Conservation (phyloP, 53 echinoderm and acorn worm genomes). For the Mesocentrotus franciscanus region DNA sequence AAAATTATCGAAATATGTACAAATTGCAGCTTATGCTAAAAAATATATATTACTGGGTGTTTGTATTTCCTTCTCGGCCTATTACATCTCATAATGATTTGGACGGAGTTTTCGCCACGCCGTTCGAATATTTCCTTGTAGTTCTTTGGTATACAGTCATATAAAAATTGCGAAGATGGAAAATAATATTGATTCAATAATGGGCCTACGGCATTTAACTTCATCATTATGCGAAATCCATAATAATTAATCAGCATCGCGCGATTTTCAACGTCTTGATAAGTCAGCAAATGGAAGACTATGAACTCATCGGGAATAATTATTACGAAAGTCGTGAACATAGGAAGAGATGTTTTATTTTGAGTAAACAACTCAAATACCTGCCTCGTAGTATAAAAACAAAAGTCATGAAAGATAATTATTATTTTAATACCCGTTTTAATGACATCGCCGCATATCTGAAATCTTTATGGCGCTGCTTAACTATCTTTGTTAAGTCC, state of each 20-base stretch:
- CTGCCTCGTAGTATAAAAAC: neutral
- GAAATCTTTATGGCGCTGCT: neutral
- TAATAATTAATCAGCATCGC: too few relatives aligned
- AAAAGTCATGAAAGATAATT: neutral
- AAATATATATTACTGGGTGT: too few relatives aligned
- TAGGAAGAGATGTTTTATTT: neutral
- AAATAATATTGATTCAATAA: too few relatives aligned
- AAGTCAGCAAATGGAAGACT: neutral
- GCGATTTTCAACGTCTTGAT: too few relatives aligned
- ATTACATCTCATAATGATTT: neutral
- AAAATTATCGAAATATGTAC: too few relatives aligned
- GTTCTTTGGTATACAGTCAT: neutral
- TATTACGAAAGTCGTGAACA: neutral
- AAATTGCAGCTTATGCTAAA: too few relatives aligned
- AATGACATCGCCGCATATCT: neutral
- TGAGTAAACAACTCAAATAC: neutral
- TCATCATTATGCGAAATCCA: neutral
- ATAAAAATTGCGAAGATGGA: neutral
- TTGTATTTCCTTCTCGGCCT: too few relatives aligned
- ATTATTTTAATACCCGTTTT: conserved; percentile 1
- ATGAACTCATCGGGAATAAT: neutral
- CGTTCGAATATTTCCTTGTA: neutral
- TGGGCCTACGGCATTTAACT: neutral
- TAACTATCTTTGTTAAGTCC: neutral
- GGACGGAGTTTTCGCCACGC: neutral